These are phyloP conservation scores for Pteropus rufus DNA, from an alignment of 2,797 vertebrate genomes.

Conservation along the genomic window DNA sequence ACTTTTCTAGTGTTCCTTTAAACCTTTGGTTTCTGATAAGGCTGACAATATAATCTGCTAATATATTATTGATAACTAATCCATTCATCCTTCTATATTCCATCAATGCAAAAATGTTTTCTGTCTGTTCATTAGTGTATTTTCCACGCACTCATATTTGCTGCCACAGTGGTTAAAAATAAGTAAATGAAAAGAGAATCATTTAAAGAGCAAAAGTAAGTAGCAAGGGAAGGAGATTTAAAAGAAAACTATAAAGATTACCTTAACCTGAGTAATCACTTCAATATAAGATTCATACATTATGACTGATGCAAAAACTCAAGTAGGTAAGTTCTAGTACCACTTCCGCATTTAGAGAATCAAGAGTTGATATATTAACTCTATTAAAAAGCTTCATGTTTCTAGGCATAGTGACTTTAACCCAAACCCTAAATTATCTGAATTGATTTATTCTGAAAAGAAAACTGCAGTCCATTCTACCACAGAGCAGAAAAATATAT, in stretches of 20 bases:
- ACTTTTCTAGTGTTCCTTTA: conserved; percentile 21
- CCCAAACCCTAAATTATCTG: neutral
- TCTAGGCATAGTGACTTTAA: conserved; percentile 4
- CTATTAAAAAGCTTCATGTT: neutral
- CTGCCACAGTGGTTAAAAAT: conserved; percentile 5
- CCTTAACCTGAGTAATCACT: neutral
- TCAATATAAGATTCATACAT: neutral
- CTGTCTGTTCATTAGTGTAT: neutral
- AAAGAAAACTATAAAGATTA: neutral
- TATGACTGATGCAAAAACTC: neutral
- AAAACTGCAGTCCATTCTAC: neutral
- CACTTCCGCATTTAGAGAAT: neutral
- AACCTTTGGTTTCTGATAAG: neutral
- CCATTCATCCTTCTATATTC: neutral
- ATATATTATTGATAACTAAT: neutral
- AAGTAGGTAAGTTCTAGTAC: neutral
- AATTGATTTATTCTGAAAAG: conserved; percentile 31
- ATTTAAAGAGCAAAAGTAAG: neutral
- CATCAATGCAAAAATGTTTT: neutral
- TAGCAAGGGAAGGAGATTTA: neutral
- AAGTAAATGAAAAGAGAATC: neutral
- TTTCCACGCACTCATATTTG: neutral
- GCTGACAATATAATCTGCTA: neutral
- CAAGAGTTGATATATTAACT: neutral
- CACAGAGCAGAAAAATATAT: neutral